Conservation (phyloP, 2,113 vertebrate species). For the Crypturellus undulatus region DNA sequence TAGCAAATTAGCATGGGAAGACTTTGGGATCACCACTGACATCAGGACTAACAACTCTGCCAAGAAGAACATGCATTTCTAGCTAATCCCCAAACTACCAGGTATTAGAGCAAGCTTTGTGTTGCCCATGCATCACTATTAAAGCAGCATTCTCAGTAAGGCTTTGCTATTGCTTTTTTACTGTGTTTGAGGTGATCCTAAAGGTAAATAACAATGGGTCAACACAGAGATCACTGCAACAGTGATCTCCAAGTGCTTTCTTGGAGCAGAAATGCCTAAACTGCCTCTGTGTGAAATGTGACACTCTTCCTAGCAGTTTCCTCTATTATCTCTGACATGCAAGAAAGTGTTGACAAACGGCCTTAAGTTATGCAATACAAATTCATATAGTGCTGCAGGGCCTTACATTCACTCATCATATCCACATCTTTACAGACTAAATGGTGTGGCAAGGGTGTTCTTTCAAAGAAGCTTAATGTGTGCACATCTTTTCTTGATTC, state of each 20-base stretch:
- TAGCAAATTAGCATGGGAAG: background rate
- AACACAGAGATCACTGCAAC: background rate
- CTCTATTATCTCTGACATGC: background rate
- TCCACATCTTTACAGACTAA: background rate
- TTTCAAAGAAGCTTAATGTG: background rate
- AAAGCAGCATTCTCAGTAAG: background rate
- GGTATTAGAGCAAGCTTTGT: accelerated
- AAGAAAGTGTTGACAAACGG: background rate
- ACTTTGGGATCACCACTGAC: background rate
- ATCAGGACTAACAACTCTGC: background rate
- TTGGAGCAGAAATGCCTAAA: background rate
- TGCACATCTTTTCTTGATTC: background rate
- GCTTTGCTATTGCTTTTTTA: background rate
- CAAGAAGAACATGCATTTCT: background rate
- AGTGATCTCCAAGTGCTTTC: background rate
- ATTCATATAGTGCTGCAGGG: background rate
- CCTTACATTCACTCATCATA: background rate
- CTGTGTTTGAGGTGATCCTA: background rate
- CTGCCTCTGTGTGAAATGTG: background rate
- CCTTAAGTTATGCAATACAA: background rate
- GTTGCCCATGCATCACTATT: accelerated
- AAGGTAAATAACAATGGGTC: background rate
- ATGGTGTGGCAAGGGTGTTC: background rate
- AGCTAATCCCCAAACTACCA: background rate
- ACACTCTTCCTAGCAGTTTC: background rate